Conservation (phyloP, 2,888 invertebrate genomes). For the Phanerotoma sp. region DNA sequence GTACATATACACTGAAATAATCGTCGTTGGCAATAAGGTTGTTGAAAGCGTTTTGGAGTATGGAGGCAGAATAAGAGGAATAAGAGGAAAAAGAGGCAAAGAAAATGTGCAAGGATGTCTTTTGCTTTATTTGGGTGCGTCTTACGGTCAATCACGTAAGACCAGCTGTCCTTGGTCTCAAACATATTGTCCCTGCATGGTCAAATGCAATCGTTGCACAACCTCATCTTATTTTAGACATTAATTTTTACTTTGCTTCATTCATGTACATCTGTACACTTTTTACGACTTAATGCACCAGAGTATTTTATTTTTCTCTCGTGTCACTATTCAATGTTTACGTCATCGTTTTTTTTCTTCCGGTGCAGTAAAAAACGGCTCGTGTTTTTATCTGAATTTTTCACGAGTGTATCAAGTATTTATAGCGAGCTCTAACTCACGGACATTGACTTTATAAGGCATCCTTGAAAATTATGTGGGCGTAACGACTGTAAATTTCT, state of each 20-base stretch:
- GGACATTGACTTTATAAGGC: constrained; percentile 50
- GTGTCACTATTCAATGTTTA: too few relatives aligned
- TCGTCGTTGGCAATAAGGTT: constrained; percentile 15
- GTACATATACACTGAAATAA: background rate
- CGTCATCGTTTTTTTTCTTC: constrained; percentile 1
- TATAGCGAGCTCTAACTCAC: constrained; percentile 22
- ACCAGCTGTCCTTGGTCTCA: constrained; percentile 40
- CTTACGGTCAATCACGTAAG: constrained; percentile 23
- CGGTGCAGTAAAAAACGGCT: background rate
- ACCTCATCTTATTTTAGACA: constrained; percentile 2
- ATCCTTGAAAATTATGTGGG: constrained; percentile 52
- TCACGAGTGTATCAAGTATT: constrained; percentile 1
- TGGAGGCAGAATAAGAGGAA: background rate
- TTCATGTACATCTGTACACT: too few relatives aligned
- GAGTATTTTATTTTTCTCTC: too few relatives aligned
- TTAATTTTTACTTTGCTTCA: too few relatives aligned
- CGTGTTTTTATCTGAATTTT: too few relatives aligned
- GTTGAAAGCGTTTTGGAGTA: background rate
- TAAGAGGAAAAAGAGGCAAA: background rate
- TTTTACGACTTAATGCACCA: too few relatives aligned
- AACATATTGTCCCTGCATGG: constrained; percentile 30
- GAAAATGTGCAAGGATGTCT: constrained; percentile 20
- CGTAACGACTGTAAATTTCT: constrained; percentile 40
- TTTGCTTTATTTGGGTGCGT: constrained; percentile 36
- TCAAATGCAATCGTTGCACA: constrained; percentile 15